Evolutionary conservation across 2,888 invertebrate genomes (phyloP), one percentile per base, ranked within the genome.

Genomic region (Xestia sexstrigata): DNA sequence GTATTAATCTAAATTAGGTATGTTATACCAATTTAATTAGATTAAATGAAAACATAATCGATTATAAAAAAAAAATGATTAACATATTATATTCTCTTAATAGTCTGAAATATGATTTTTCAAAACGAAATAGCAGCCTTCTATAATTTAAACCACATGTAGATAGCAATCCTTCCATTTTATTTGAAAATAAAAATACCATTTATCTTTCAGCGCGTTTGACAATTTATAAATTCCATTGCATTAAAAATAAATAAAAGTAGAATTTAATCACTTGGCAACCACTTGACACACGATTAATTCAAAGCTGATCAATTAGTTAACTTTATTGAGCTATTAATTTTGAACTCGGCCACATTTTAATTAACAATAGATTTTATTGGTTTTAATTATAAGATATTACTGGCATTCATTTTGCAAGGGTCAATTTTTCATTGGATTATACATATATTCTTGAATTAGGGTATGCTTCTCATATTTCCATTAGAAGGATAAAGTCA

Each of bases 251-350:
- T 20, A 66, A 60, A 70, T 83, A 63, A 67, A 80, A 74, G 20
- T 52, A 11, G 15, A 35, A 60, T 79, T 84, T 30, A 60, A 79
- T 71, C 30, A 67, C 70, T 72, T 55, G 9, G 42, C 35, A 60
- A 76, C 55, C 55, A 58, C 35, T 78, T 82, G 42, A 70, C 42
- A 66, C 67, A 73, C 62, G 72, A 74, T 79, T 74, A 42, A 82
- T 67, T 80, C n/a, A 45, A 52, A 79, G 39, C 58, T 65, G 68
- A 70, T 74, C 63, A 74, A 74, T 82, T 71, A 79, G 47, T 72
- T 62, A 70, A 47, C 52, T 42, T 79, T 74, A 79, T 68, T 71
- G 68, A n/a, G 62, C 52, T 26, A 84, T 84, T 63, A 76, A 82
- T 84, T 78, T 78, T 60, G 17, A 68, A 79, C 26, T 47, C 20